phyloP scores from a whole-genome alignment of 2,888 invertebrate genomes.

The Eupithecia exiguata region DNA sequence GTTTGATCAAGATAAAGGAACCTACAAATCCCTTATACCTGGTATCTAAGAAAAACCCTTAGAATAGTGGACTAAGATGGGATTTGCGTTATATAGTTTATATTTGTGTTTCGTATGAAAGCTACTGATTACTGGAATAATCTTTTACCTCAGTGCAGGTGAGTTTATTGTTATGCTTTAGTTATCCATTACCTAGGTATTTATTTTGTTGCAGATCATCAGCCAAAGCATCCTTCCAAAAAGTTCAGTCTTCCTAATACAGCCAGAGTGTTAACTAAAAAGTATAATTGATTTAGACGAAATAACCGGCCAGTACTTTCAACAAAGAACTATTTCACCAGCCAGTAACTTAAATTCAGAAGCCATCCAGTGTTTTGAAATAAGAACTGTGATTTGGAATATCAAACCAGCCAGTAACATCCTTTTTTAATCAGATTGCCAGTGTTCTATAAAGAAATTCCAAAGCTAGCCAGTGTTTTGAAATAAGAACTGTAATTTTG shows the following conservation, averaged over 20 bases:
- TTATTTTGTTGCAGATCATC: neutral
- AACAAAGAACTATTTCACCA: neutral
- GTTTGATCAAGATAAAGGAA: no score
- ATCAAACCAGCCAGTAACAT: neutral
- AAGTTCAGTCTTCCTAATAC: neutral
- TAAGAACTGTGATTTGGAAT: slow-evolving; percentile 1
- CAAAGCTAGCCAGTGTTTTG: neutral
- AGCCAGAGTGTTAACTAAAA: neutral
- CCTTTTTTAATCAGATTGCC: neutral
- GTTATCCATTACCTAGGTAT: no score
- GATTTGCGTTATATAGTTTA: no score
- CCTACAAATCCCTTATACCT: no score
- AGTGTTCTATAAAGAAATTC: neutral
- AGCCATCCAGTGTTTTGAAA: neutral
- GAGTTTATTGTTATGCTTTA: no score
- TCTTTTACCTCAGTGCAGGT: no score
- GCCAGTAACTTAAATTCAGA: neutral
- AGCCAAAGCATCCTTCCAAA: neutral
- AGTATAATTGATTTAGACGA: neutral
- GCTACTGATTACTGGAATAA: no score
- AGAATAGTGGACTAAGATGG: no score
- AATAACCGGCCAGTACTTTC: neutral
- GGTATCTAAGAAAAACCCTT: no score
- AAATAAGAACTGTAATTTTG: neutral
- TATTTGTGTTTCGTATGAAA: no score